phyloP scores from a whole-genome alignment of 2,113 vertebrate species.

The Sceloporus undulatus region DNA sequence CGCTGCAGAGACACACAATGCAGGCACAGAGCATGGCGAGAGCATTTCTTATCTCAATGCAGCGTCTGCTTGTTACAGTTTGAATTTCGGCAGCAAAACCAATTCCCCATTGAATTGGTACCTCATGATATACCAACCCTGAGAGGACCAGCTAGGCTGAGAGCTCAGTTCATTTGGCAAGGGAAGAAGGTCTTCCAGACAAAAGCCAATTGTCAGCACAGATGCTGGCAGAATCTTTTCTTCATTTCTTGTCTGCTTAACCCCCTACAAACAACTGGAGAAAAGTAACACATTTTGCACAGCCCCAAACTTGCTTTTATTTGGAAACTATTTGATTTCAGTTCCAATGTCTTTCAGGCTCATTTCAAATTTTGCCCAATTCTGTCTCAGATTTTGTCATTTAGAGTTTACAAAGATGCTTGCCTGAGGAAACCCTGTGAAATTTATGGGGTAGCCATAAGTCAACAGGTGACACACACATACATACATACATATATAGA shows the following conservation, averaged over 20 bases:
- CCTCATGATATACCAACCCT: slow-evolving; percentile 50
- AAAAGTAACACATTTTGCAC: neutral
- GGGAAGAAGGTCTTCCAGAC: slow-evolving; percentile 41
- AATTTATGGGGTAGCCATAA: too few species aligned
- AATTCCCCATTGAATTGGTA: slow-evolving; percentile 51
- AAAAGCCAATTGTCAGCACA: slow-evolving; percentile 43
- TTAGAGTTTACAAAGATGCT: neutral
- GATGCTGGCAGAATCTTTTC: slow-evolving; percentile 31
- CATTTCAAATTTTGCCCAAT: neutral
- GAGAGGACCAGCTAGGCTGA: slow-evolving; percentile 45
- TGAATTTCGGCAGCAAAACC: slow-evolving; percentile 68
- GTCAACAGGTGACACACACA: too few species aligned
- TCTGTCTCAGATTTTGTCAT: neutral
- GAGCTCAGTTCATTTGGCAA: slow-evolving; percentile 62
- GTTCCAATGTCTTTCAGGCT: slow-evolving; percentile 2
- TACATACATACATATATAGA: too few species aligned
- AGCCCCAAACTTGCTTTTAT: neutral
- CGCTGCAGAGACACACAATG: slow-evolving; percentile 41
- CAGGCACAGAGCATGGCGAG: slow-evolving; percentile 57
- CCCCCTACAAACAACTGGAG: neutral
- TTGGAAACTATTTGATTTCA: neutral
- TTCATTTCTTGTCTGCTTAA: slow-evolving; percentile 17
- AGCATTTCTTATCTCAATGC: slow-evolving; percentile 56
- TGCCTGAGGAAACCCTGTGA: neutral
- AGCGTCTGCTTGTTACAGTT: slow-evolving; percentile 66